These are phyloP conservation scores for Chroicocephalus ridibundus DNA, from an alignment of 2,113 vertebrate species.

Conservation along the genomic window DNA sequence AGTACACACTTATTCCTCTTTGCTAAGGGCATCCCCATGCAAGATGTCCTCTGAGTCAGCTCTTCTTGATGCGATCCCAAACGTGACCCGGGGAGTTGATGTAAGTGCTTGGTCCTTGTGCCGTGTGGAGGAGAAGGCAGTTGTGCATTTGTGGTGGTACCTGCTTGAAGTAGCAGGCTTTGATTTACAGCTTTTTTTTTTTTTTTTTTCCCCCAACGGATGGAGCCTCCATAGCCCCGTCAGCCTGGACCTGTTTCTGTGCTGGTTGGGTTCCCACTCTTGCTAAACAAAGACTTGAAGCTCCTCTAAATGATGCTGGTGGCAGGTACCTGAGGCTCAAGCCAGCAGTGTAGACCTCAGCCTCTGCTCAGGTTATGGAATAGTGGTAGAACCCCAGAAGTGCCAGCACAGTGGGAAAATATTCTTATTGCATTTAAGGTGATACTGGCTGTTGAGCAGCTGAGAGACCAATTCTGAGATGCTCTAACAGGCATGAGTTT, in stretches of 20 bases:
- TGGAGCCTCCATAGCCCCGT: neutral
- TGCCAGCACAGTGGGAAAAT: neutral
- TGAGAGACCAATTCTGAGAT: neutral
- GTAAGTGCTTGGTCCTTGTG: neutral
- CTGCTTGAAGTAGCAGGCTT: neutral
- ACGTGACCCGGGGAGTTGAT: rapidly evolving
- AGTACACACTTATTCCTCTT: neutral
- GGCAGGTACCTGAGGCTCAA: neutral
- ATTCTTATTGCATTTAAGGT: neutral
- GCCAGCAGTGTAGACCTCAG: neutral
- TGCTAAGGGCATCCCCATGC: neutral
- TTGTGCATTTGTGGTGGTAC: rapidly evolving
- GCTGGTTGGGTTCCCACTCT: neutral
- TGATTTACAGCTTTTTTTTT: neutral
- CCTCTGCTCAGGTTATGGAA: neutral
- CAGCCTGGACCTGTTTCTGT: neutral
- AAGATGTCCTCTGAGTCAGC: neutral
- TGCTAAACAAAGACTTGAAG: neutral
- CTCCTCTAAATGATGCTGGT: neutral
- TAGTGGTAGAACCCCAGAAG: neutral
- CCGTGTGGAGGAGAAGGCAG: neutral
- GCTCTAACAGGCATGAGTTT: neutral
- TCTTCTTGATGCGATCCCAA: neutral
- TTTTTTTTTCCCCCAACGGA: neutral
- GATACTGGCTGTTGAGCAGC: neutral